Base-by-base conservation (phyloP, 2,113 vertebrate genomes). In the Eclectus roratus region DNA sequence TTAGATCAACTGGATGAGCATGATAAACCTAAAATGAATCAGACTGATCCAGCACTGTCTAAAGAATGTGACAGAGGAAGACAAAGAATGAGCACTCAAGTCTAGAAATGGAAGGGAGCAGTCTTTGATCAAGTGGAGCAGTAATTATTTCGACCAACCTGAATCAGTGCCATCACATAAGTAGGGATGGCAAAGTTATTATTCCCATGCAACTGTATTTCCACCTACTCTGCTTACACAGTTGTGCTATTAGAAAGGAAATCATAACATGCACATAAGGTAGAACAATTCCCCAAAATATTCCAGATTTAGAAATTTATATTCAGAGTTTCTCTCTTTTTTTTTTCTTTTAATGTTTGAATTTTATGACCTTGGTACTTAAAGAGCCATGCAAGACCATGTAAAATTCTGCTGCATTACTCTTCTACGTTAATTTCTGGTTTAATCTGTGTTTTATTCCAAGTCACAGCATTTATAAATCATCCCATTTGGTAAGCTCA, bases 11-110 rank as follows among this genome's bases (percentile, higher is more conserved):
- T 43, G 71, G 28, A 72, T 35, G 66, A 82, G 50, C 31, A 50
- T 28, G 41, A 82, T 49, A 80, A 78, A 93, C 44, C 41, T 85
- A 91, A 93, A 96, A 89, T 33, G n/a, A 80, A 90, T 35, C 50
- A 71, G 65, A 52, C 35, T 79, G 50, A 46, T 41, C n/a, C 21
- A 85, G n/a, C 10, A 8, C 16, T 20, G 28, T 33, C 35, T 71
- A 74, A 92, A 87, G 70, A 81, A 72, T 68, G 43, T 84, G 47
- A 84, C 7, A 61, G 56, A 71, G 39, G 33, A 85, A 91, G 74
- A 91, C 44, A 85, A 86, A 85, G 66, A 89, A 65, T 46, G 29
- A 85, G 41, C 39, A 56, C 49, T 88, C 43, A 85, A 81, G 17
- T 44, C 65, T 63, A 19, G 49, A 85, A 71, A 52, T 49, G 8